Evolutionary conservation across 2,888 invertebrate genomes (phyloP).

Genomic region (Trichopoda pennipes): DNA sequence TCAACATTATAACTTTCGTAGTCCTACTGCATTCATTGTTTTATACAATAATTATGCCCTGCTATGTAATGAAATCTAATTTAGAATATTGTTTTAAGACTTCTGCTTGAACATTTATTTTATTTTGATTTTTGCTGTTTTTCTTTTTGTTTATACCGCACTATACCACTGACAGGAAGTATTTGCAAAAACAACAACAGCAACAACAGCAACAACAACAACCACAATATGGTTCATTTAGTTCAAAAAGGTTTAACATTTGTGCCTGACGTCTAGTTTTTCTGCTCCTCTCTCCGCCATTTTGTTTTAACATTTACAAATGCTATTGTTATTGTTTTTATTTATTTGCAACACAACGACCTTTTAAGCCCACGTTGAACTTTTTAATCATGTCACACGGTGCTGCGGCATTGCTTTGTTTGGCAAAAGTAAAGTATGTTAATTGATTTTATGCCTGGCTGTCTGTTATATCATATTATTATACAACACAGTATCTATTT

Average conservation of each 20-base stretch:
- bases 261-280: constrained; percentile 18
- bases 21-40: constrained; percentile 52
- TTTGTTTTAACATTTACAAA: not conserved
- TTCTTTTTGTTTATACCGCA: not conserved
- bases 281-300: not conserved
- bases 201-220: constrained; percentile 30
- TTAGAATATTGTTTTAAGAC: constrained; percentile 42
- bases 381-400: constrained; percentile 48
- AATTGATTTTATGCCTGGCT: constrained; percentile 51
- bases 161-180: constrained; percentile 49
- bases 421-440: constrained; percentile 48
- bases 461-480: constrained; percentile 18
- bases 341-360: constrained; percentile 35
- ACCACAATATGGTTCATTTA: constrained; percentile 53
- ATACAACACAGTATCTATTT: not conserved
- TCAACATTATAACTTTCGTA: not conserved
- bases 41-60: constrained; percentile 43
- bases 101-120: constrained; percentile 24
- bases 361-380: constrained; percentile 45
- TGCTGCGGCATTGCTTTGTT: constrained; percentile 7
- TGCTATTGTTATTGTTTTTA: constrained; percentile 36
- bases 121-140: not conserved
- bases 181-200: constrained; percentile 28
- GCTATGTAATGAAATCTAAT: constrained; percentile 43
- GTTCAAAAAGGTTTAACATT: constrained; percentile 54